Base-by-base conservation (phyloP, 2,888 invertebrate genomes). In the Melanophora roralis region DNA sequence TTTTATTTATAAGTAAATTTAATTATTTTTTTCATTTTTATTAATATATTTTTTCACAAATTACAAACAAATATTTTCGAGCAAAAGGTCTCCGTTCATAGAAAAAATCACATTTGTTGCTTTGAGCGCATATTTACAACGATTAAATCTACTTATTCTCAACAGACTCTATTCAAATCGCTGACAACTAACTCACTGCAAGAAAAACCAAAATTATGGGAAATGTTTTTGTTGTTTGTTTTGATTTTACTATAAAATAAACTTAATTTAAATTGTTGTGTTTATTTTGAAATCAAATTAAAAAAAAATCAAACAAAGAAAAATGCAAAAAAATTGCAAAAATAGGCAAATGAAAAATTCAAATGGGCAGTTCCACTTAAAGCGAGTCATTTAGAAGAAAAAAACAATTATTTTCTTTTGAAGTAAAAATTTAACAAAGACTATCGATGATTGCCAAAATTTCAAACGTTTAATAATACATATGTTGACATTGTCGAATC, bases 81-180 rank as follows among this genome's bases (percentile, higher is more conserved):
- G n/a, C n/a, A n/a, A n/a, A n/a, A n/a, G n/a, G n/a, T 27, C n/a
- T 32, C 60, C 62, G 72, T 32, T 53, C 19, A 36, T 36, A 3
- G 16, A 49, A 67, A 23, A 8, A 67, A n/a, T 9, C 36, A 45
- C 51, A 59, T 36, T 69, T 43, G 38, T 34, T 34, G 47, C 62
- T 57, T 64, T 23, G 19, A 77, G 49, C 36, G 9, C 57, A 36
- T 43, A 76, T 71, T 77, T 51, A 16, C 69, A 69, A 77, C 76
- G n/a, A n/a, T 77, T 36, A 64, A 49, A 14, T 62, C 38, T 65
- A 49, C 38, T 53, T 32, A 11, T 40, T 60, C 32, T 53, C 34
- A 60, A 34, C 21, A 51, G 19, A 55, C 47, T 49, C 27, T 38
- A 40, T 51, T 36, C 3, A 49, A 68, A 40, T 49, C n/a, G 34